phyloP scores from a whole-genome alignment of 2,113 vertebrate genomes.

The chimpanzee (Pan troglodytes) region DNA sequence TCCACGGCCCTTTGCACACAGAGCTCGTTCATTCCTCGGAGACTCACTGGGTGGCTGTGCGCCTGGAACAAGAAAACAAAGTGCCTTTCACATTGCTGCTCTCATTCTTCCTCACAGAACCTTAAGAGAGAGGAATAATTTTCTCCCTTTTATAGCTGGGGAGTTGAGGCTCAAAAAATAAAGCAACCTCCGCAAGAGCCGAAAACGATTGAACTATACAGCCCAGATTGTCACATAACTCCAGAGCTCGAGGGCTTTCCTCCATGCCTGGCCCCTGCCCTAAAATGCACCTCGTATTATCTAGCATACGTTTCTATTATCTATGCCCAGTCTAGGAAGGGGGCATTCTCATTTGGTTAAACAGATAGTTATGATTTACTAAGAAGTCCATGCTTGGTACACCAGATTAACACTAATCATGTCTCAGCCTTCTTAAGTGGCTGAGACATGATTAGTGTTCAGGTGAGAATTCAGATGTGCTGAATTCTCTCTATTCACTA shows the following conservation, averaged over 20 bases:
- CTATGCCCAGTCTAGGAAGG: neutral
- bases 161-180: neutral
- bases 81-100: neutral
- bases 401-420: neutral
- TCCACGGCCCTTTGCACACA: neutral
- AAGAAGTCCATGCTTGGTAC: neutral
- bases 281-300: neutral
- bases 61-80: constrained; percentile 22
- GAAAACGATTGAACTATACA: neutral
- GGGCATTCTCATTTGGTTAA: neutral
- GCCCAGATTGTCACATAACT: no score
- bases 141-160: neutral
- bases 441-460: no score
- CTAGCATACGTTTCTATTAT: neutral
- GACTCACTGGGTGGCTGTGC: neutral
- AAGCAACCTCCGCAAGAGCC: neutral
- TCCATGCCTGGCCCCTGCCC: rapidly evolving
- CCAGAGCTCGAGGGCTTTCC: neutral
- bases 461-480: neutral
- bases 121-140: neutral
- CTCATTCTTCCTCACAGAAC: neutral
- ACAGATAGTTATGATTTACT: neutral
- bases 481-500: neutral
- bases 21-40: neutral
- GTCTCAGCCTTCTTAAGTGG: neutral